Conservation (phyloP, 2,888 invertebrate species). For the Bursaphelenchus okinawaensis region DNA sequence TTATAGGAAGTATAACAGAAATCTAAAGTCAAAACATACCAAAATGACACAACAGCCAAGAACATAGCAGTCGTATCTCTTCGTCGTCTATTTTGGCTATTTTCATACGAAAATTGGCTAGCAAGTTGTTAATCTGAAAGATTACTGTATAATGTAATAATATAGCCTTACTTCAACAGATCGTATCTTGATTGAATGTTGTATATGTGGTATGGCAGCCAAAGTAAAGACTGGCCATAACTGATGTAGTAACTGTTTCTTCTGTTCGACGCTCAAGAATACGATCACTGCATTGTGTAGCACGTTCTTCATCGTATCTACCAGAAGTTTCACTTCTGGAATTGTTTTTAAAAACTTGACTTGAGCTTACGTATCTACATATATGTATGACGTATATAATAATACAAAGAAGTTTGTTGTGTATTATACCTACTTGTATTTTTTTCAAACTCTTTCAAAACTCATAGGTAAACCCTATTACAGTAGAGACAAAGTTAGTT, state of each 20-base stretch:
- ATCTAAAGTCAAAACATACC: conserved; percentile 9
- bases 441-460: no score
- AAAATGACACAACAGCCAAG: conserved; percentile 31
- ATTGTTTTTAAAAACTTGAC: conserved; percentile 2
- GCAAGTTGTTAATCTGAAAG: background rate
- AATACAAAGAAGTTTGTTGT: no score
- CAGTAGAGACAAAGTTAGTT: no score
- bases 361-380: no score
- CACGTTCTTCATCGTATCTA: conserved; percentile 4
- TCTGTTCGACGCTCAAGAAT: conserved; percentile 14
- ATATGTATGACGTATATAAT: no score
- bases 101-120: background rate
- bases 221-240: conserved; percentile 17
- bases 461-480: no score
- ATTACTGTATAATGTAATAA: background rate
- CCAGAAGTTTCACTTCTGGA: conserved; percentile 16
- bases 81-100: conserved; percentile 23
- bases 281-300: conserved; percentile 20
- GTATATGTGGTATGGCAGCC: conserved; percentile 12
- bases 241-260: conserved; percentile 9
- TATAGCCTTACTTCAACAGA: background rate
- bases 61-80: conserved; percentile 33
- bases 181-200: conserved; percentile 7
- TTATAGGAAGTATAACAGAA: background rate
- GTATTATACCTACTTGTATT: no score